Evolutionary conservation across 2,113 vertebrate genomes (phyloP).

Genomic region (Oreotrochilus melanogaster): DNA sequence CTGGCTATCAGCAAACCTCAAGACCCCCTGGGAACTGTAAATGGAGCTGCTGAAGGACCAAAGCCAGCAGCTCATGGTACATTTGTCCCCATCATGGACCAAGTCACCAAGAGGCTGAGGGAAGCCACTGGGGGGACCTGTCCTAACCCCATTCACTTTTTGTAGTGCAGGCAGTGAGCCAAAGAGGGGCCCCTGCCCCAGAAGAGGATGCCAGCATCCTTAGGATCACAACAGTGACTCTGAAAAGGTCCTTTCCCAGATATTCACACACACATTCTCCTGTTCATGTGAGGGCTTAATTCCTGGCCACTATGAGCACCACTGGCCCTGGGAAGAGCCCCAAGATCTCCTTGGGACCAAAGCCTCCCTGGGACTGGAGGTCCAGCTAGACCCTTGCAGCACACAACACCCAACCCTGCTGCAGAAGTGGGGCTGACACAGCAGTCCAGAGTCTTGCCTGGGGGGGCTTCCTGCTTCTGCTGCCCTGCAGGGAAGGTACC

Average conservation of each 20-base stretch:
- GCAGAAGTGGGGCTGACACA: neutral
- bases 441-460: neutral
- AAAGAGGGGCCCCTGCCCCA: neutral
- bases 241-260: neutral
- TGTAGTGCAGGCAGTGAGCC: neutral
- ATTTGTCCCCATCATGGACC: neutral
- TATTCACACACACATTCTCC: neutral
- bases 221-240: neutral
- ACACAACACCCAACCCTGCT: neutral
- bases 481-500: conserved; percentile 60
- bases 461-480: neutral
- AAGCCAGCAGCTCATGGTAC: neutral
- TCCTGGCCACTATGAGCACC: neutral
- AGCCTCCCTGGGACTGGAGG: neutral
- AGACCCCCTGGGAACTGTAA: neutral
- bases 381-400: neutral
- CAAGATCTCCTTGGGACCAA: neutral
- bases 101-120: neutral
- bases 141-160: neutral
- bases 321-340: neutral
- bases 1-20: neutral
- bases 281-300: neutral
- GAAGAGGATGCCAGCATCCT: neutral
- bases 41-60: neutral
- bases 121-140: neutral